phyloP scores from a whole-genome alignment of 2,113 vertebrate species.

The Bufo bufo region DNA sequence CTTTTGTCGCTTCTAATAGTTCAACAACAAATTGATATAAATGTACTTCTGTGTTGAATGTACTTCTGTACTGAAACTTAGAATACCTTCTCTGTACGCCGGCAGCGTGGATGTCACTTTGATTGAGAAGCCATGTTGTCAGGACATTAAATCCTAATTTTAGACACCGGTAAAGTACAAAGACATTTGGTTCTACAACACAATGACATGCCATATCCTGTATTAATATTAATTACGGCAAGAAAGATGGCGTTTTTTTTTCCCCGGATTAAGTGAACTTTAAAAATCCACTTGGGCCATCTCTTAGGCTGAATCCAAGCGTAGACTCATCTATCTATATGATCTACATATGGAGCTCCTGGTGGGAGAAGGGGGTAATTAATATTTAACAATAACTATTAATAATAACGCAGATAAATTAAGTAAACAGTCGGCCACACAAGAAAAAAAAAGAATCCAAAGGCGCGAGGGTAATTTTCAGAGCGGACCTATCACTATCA shows the following conservation, averaged over 20 bases:
- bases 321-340: conserved; percentile 24
- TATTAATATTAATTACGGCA: conserved; percentile 20
- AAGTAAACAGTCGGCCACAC: conserved; percentile 6
- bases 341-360: conserved; percentile 21
- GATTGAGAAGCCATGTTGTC: conserved; percentile 8
- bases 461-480: not conserved
- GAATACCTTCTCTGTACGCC: not conserved
- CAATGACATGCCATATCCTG: not conserved
- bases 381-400: conserved; percentile 44
- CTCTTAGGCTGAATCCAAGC: not conserved
- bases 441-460: conserved; percentile 17
- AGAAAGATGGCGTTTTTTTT: not conserved
- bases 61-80: not conserved
- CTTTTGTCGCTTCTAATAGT: too few species aligned
- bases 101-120: not conserved
- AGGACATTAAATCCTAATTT: conserved; percentile 27
- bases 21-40: too few species aligned
- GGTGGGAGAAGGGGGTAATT: conserved; percentile 37
- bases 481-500: not conserved
- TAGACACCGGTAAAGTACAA: not conserved
- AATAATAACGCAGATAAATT: conserved; percentile 29
- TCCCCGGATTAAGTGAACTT: not conserved
- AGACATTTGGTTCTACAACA: not conserved
- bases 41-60: not conserved
- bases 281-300: not conserved